phyloP scores from a whole-genome alignment of 2,797 vertebrate genomes.

The Zenarchopterus dispar region DNA sequence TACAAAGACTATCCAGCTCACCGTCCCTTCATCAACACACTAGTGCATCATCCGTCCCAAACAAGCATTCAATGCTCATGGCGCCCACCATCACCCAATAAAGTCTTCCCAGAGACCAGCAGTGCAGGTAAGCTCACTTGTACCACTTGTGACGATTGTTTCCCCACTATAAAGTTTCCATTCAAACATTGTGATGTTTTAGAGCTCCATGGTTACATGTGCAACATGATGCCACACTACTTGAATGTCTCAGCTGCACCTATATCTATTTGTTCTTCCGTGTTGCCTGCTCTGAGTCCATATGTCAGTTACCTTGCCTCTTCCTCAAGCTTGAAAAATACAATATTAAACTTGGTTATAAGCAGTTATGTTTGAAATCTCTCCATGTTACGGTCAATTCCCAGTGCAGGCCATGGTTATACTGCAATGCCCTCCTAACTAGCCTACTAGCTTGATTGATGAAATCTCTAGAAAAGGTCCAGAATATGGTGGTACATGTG shows the following conservation, averaged over 20 bases:
- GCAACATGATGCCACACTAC: constrained; percentile 68
- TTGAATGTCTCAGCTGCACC: constrained; percentile 48
- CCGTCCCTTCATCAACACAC: constrained; percentile 86
- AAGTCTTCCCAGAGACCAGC: constrained; percentile 92
- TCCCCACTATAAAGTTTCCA: constrained; percentile 41
- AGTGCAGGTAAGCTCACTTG: constrained; percentile 84
- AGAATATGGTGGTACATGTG: no score
- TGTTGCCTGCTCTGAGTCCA: constrained; percentile 18
- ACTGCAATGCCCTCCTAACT: no score
- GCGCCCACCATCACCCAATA: constrained; percentile 74
- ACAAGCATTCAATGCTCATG: constrained; percentile 29
- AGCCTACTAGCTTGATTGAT: no score
- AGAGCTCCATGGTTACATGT: constrained; percentile 75
- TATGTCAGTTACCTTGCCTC: not conserved
- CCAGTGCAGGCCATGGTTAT: no score
- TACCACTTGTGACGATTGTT: constrained; percentile 15
- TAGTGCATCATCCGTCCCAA: constrained; percentile 50
- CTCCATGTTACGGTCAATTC: no score
- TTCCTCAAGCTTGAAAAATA: not conserved
- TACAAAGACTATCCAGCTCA: constrained; percentile 86
- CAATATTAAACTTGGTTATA: constrained; percentile 2
- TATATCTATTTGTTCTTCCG: constrained; percentile 44
- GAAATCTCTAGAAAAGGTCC: no score
- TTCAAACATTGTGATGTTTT: constrained; percentile 48
- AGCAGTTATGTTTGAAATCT: not conserved